Evolutionary conservation across 2,888 invertebrate genomes (phyloP), one percentile per base, ranked within the genome.

Genomic region (Pilophorus perplexus): DNA sequence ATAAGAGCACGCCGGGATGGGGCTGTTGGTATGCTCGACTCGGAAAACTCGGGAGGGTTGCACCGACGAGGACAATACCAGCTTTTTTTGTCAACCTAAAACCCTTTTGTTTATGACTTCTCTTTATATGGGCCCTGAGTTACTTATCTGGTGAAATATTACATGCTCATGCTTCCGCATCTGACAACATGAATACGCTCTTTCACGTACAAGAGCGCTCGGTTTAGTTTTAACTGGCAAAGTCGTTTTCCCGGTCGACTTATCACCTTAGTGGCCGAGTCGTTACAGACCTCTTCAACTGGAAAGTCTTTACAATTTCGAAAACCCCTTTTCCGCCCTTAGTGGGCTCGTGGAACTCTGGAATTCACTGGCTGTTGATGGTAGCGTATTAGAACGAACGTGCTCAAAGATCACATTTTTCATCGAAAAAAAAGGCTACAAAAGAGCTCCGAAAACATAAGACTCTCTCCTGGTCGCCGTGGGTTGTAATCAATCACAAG

Each of bases 141-240:
- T 62, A 62, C 62, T 62, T 62, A 62, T 62, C 62, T 62, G 46
- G 62, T 62, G 62, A 62, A 62, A 62, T 62, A 62, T 62, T 62
- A 62, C 62, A n/a, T 28, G 48, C 59, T 59, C 59, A 59, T 59
- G 59, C 59, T 40, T 27, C 59, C 59, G 44, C 59, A 59, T 59
- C 59, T 59, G 59, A 42, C 59, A 59, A 59, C 59, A 44, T 59
- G 59, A 42, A 59, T 59, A 59, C 40, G 23, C 59, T 42, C 40
- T 59, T 42, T 59, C 59, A 44, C 59, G 59, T 59, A 59, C 42
- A 59, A 14, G 28, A 25, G 52, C 28, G 16, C 18, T 14, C 52
- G 16, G 33, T 52, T 52, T 52, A 25, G 27, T 46, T 46, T 46
- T 46, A 46, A 46, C 46, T 25, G 20, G 23, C 46, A 14, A 46